These are phyloP conservation scores for Drosophila tripunctata DNA, from an alignment of 2,888 invertebrate species.

Conservation along the genomic window DNA sequence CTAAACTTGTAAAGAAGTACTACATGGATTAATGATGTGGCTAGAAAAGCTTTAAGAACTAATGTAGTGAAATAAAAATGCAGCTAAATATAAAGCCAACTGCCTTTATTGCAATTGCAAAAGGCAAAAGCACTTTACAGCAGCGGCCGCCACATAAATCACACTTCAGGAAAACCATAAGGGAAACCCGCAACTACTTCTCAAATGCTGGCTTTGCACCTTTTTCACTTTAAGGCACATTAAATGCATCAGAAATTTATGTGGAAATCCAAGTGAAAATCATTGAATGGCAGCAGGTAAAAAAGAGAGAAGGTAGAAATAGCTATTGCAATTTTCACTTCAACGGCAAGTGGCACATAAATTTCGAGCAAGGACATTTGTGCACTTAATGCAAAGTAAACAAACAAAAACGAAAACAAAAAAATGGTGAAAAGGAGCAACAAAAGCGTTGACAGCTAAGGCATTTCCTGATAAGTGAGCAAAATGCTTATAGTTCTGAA, in stretches of 20 bases:
- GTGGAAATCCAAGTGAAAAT: constrained; percentile 21
- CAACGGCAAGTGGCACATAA: constrained; percentile 72
- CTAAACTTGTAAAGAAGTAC: background rate
- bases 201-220: constrained; percentile 30
- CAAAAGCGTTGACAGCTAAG: constrained; percentile 34
- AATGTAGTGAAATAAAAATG: background rate
- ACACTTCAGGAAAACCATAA: constrained; percentile 49
- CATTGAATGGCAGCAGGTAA: constrained; percentile 1
- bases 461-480: constrained; percentile 58
- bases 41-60: no score
- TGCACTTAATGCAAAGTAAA: constrained; percentile 41
- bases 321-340: constrained; percentile 71
- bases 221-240: constrained; percentile 20
- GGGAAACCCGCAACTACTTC: constrained; percentile 12
- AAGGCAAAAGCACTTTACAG: constrained; percentile 38
- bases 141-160: constrained; percentile 57
- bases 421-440: constrained; percentile 1
- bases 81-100: constrained; percentile 13
- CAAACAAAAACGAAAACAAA: constrained; percentile 14
- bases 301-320: background rate
- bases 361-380: constrained; percentile 69
- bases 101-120: constrained; percentile 33
- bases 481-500: constrained; percentile 51
- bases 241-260: constrained; percentile 47
- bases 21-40: background rate